These are phyloP conservation scores for Drosophila truncata DNA, from an alignment of 1,140 invertebrate species.

Conservation along the genomic window DNA sequence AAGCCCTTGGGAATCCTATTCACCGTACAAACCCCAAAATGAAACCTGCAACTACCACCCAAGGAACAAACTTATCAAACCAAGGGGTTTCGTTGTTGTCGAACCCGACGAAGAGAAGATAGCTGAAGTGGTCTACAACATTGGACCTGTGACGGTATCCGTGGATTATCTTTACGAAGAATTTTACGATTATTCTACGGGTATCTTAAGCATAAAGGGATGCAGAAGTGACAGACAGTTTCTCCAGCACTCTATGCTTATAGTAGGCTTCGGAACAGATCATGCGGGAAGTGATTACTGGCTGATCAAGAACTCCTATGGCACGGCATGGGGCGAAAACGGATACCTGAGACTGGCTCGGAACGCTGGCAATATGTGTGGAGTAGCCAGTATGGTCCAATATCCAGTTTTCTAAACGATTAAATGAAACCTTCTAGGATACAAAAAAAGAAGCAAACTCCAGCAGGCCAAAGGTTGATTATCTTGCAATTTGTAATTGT, in stretches of 20 bases:
- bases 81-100: slow-evolving; percentile 86
- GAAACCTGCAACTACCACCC: slow-evolving; percentile 75
- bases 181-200: slow-evolving; percentile 15
- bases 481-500: too few relatives aligned
- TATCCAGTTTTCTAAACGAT: background rate
- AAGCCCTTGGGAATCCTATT: slow-evolving; percentile 89
- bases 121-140: slow-evolving; percentile 89
- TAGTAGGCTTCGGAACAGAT: slow-evolving; percentile 89
- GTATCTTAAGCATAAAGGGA: slow-evolving; percentile 85
- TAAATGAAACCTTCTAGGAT: too few relatives aligned
- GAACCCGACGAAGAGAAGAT: slow-evolving; percentile 88
- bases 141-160: slow-evolving; percentile 74
- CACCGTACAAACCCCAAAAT: slow-evolving; percentile 90
- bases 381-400: slow-evolving; percentile 22
- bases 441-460: too few relatives aligned
- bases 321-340: slow-evolving; percentile 86
- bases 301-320: slow-evolving; percentile 89
- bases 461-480: too few relatives aligned
- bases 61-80: background rate
- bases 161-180: slow-evolving; percentile 1
- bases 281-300: slow-evolving; percentile 87
- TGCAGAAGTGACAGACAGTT: slow-evolving; percentile 86
- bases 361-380: slow-evolving; percentile 70
- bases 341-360: slow-evolving; percentile 89
- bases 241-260: slow-evolving; percentile 86